Percentiles rank a stretch among this genome's conserved stretches.
phyloP scores from a whole-genome alignment of 2,797 vertebrate species.

The Rachycentron canadum region DNA sequence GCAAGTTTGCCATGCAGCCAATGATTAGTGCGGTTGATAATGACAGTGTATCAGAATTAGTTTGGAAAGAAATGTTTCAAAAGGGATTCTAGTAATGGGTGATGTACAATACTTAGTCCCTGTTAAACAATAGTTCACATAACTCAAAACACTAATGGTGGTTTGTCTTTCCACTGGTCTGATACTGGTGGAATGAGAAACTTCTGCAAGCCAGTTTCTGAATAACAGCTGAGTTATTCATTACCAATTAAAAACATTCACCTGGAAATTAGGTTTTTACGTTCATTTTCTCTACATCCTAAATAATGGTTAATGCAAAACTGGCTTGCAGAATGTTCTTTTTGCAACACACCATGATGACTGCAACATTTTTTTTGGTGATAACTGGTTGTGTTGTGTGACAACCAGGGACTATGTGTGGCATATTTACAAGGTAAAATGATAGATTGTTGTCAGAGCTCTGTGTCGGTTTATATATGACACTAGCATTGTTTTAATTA shows the following conservation, averaged over 20 bases:
- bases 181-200: slow-evolving; percentile 31
- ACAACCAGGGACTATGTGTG: slow-evolving; percentile 32
- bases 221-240: background rate
- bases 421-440: slow-evolving; percentile 31
- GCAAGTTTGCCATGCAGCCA: slow-evolving; percentile 80
- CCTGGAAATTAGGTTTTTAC: background rate
- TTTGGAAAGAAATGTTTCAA: slow-evolving; percentile 37
- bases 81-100: slow-evolving; percentile 36
- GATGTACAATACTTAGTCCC: slow-evolving; percentile 27
- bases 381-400: slow-evolving; percentile 14
- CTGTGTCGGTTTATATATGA: background rate
- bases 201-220: slow-evolving; percentile 53
- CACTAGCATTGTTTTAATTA: slow-evolving; percentile 13
- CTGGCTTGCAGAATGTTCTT: slow-evolving; percentile 48
- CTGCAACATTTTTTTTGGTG: background rate
- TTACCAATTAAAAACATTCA: background rate
- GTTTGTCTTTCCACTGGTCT: slow-evolving; percentile 22
- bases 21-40: slow-evolving; percentile 60
- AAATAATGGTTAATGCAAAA: background rate
- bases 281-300: background rate
- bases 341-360: slow-evolving; percentile 28
- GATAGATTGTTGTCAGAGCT: slow-evolving; percentile 22
- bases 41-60: slow-evolving; percentile 57
- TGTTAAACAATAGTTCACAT: slow-evolving; percentile 77
- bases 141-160: slow-evolving; percentile 38